Percentiles rank a stretch among this genome's conserved stretches.
Evolutionary conservation across 2,888 invertebrate genomes (phyloP).

Genomic region (Archaeoteleia sp.): DNA sequence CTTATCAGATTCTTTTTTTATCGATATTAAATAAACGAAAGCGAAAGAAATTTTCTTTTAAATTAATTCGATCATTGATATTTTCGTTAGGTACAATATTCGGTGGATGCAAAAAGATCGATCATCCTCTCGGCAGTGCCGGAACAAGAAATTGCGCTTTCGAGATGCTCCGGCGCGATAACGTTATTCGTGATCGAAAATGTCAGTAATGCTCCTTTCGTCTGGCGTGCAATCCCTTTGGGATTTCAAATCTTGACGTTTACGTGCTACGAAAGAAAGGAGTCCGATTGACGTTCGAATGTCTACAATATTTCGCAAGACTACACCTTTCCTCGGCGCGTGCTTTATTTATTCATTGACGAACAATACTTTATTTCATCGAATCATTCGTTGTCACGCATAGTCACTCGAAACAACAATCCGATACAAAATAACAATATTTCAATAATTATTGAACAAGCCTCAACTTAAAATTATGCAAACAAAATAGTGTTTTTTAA

Average conservation of each 20-base stretch:
- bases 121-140: constrained; percentile 38
- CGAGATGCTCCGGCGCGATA: constrained; percentile 45
- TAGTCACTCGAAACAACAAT: too few relatives aligned
- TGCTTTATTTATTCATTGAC: constrained; percentile 3
- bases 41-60: too few relatives aligned
- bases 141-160: constrained; percentile 44
- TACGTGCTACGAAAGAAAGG: constrained; percentile 45
- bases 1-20: constrained; percentile 15
- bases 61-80: too few relatives aligned
- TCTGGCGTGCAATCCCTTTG: constrained; percentile 34
- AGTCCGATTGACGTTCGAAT: constrained; percentile 42
- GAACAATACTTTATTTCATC: too few relatives aligned
- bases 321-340: constrained; percentile 48
- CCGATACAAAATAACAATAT: too few relatives aligned
- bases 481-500: too few relatives aligned
- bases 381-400: too few relatives aligned
- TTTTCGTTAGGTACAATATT: constrained; percentile 14
- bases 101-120: constrained; percentile 33
- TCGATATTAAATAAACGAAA: too few relatives aligned
- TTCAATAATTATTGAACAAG: too few relatives aligned
- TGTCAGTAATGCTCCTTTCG: constrained; percentile 46
- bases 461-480: too few relatives aligned
- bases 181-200: constrained; percentile 48
- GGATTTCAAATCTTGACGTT: constrained; percentile 46
- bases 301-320: constrained; percentile 47